A percentile compares a stretch with the other conserved stretches of the same genome.
Evolutionary conservation across 2,113 vertebrate genomes (phyloP).

Genomic region (Hyaena hyaena): DNA sequence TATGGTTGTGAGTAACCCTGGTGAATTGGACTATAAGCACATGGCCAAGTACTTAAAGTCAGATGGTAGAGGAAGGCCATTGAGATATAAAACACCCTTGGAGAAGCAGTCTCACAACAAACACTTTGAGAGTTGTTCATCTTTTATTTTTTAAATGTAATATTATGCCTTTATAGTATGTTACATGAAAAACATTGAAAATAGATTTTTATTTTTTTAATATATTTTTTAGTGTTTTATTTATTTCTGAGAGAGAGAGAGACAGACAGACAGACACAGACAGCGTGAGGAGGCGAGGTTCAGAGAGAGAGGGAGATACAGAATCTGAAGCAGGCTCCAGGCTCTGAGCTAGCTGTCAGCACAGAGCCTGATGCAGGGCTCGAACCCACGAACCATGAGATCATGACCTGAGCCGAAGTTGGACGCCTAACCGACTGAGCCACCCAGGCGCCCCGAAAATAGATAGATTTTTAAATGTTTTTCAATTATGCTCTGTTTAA

Average conservation of each 20-base stretch:
- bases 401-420: too few species aligned
- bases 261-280: too few species aligned
- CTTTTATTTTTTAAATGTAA: slow-evolving; percentile 55
- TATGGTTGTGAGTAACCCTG: not conserved
- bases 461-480: slow-evolving; percentile 22
- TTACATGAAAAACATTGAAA: slow-evolving; percentile 50
- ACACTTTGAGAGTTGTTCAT: slow-evolving; percentile 45
- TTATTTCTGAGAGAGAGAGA: too few species aligned
- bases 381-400: too few species aligned
- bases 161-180: not conserved
- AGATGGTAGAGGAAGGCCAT: not conserved
- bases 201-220: not conserved
- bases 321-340: too few species aligned
- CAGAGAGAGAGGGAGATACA: too few species aligned
- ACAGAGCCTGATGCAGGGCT: too few species aligned
- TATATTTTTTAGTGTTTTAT: too few species aligned
- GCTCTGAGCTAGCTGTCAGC: too few species aligned
- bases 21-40: not conserved
- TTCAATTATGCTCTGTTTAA: slow-evolving; percentile 25
- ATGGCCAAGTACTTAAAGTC: not conserved
- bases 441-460: not conserved
- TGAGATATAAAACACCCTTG: slow-evolving; percentile 19
- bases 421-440: too few species aligned
- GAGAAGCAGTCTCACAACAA: slow-evolving; percentile 3
- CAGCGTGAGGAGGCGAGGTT: too few species aligned